These are phyloP conservation scores for Selene dorsalis DNA, from an alignment of 2,797 vertebrate genomes.

Conservation along the genomic window DNA sequence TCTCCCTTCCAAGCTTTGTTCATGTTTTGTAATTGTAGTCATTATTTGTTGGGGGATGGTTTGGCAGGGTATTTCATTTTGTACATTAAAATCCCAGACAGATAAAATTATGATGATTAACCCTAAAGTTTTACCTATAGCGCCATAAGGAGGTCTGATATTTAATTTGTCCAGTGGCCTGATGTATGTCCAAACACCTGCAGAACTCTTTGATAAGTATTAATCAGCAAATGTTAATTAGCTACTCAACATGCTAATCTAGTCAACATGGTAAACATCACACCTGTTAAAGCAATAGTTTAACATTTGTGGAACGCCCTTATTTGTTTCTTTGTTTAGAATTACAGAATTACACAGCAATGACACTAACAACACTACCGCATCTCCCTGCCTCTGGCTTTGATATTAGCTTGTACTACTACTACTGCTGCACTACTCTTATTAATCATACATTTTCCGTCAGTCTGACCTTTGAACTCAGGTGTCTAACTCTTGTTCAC, in stretches of 20 bases:
- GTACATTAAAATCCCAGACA: background rate
- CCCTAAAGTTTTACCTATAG: background rate
- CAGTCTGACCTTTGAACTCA: background rate
- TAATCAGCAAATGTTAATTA: background rate
- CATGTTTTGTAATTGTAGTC: background rate
- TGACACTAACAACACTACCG: background rate
- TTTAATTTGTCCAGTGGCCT: too few species aligned
- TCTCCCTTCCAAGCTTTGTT: background rate
- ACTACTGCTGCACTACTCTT: background rate
- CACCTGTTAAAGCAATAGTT: background rate
- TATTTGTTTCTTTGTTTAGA: too few species aligned
- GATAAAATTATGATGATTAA: background rate
- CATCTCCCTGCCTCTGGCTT: background rate
- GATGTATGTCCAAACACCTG: too few species aligned
- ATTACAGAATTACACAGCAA: too few species aligned
- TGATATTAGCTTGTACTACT: background rate
- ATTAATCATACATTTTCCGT: too few species aligned
- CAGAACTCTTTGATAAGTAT: background rate
- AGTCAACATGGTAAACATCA: background rate
- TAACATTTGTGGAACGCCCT: too few species aligned
- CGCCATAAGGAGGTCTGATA: too few species aligned
- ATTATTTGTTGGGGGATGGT: background rate
- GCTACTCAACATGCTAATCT: background rate
- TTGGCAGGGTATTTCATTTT: background rate
- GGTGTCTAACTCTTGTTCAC: constrained; percentile 30